phyloP scores from a whole-genome alignment of 2,797 vertebrate genomes.

The Sparidentex hasta region DNA sequence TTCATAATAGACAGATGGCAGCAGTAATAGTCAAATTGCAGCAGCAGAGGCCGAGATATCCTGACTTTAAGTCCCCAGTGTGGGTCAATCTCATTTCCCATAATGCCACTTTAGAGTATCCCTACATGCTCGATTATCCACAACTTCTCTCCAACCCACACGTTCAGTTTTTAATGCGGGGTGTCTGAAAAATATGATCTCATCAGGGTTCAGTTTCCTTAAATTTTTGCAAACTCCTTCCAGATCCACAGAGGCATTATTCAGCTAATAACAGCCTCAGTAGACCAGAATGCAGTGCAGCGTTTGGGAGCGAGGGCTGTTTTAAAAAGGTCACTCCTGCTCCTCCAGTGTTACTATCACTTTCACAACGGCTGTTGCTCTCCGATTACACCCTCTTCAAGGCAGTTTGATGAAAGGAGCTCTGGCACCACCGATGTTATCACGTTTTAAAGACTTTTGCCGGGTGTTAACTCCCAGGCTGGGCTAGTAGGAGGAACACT shows the following conservation, averaged over 20 bases:
- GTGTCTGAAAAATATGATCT: not conserved
- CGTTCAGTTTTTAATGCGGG: not conserved
- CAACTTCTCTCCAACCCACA: not conserved
- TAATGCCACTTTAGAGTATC: not conserved
- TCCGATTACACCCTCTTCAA: not conserved
- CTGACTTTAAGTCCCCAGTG: not conserved
- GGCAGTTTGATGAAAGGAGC: not conserved
- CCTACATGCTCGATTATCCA: not conserved
- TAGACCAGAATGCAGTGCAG: not conserved
- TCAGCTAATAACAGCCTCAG: not conserved
- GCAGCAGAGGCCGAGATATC: not conserved
- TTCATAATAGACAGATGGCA: not conserved
- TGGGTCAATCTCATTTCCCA: not conserved
- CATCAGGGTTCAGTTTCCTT: not conserved
- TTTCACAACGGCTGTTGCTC: not conserved
- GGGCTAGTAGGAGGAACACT: too few species aligned
- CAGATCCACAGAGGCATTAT: not conserved
- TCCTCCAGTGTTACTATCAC: not conserved
- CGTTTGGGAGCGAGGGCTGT: not conserved
- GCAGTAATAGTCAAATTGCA: not conserved
- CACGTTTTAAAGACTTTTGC: too few species aligned
- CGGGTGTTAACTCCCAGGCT: too few species aligned
- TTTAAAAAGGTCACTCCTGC: not conserved
- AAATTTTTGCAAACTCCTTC: not conserved
- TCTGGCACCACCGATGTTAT: not conserved